phyloP scores from a whole-genome alignment of 2,888 invertebrate genomes.

The Boloria euphrosyne region DNA sequence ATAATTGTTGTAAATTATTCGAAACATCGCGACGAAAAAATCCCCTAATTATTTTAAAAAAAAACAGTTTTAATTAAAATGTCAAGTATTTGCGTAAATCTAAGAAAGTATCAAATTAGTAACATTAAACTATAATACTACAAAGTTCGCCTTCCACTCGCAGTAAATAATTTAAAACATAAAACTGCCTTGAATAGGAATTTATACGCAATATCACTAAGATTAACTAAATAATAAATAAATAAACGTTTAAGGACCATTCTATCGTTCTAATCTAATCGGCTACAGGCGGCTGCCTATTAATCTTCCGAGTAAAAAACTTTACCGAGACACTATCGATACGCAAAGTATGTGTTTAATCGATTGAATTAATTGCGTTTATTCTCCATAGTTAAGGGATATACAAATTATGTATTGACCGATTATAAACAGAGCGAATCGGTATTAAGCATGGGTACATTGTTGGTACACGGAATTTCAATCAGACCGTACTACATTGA shows the following conservation, averaged over 20 bases:
- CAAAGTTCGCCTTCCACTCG: too few species aligned
- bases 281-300: conserved; percentile 10
- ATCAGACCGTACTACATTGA: conserved; percentile 56
- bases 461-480: conserved; percentile 81
- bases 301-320: conserved; percentile 22
- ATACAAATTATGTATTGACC: conserved; percentile 62
- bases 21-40: too few species aligned
- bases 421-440: conserved; percentile 71
- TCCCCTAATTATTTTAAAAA: too few species aligned
- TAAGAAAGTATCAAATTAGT: too few species aligned
- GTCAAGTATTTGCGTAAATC: too few species aligned
- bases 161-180: too few species aligned
- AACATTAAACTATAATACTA: too few species aligned
- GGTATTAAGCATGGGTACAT: conserved; percentile 69
- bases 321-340: conserved; percentile 35
- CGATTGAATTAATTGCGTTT: conserved; percentile 67
- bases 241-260: conserved; percentile 7
- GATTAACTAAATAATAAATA: neutral
- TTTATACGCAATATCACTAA: neutral
- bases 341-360: conserved; percentile 65
- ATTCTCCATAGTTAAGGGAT: conserved; percentile 64
- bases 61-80: too few species aligned
- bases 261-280: conserved; percentile 16
- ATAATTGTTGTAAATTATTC: too few species aligned
- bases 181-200: too few species aligned